Percentiles rank a stretch among this genome's conserved stretches.
Conservation (phyloP, 2,113 vertebrate species). For the Diadophis punctatus region DNA sequence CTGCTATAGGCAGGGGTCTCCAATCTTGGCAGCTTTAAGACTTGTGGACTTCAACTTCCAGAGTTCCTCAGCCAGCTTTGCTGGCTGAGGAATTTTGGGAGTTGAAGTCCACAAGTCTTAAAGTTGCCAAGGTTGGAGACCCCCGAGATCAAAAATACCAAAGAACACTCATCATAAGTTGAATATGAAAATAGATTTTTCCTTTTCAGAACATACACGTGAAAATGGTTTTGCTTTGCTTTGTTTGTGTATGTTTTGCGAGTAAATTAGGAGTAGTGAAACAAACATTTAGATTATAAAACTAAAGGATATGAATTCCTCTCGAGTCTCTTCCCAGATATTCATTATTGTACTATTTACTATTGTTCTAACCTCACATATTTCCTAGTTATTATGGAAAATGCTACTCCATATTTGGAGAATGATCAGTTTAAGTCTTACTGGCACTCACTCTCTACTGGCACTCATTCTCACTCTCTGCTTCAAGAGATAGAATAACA, state of each 20-base stretch:
- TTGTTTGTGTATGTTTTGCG: not conserved
- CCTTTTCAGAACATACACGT: not conserved
- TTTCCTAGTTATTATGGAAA: not conserved
- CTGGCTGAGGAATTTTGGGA: too few species aligned
- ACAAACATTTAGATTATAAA: not conserved
- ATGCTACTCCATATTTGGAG: not conserved
- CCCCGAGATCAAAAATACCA: too few species aligned
- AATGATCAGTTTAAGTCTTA: not conserved
- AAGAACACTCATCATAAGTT: not conserved
- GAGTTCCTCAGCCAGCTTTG: too few species aligned
- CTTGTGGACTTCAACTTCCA: too few species aligned
- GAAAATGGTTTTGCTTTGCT: not conserved
- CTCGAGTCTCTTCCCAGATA: not conserved
- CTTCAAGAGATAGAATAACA: not conserved
- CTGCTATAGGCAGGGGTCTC: not conserved
- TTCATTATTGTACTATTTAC: not conserved
- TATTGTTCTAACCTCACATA: not conserved
- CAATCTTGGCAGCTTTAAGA: too few species aligned
- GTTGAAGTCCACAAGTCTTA: too few species aligned
- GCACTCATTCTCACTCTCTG: too few species aligned
- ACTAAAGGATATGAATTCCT: not conserved
- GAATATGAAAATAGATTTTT: not conserved
- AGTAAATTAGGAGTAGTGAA: not conserved
- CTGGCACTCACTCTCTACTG: not conserved
- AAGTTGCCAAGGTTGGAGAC: too few species aligned